Evolutionary conservation across 2,888 invertebrate genomes (phyloP).

Genomic region (Zeuzera pyrina): DNA sequence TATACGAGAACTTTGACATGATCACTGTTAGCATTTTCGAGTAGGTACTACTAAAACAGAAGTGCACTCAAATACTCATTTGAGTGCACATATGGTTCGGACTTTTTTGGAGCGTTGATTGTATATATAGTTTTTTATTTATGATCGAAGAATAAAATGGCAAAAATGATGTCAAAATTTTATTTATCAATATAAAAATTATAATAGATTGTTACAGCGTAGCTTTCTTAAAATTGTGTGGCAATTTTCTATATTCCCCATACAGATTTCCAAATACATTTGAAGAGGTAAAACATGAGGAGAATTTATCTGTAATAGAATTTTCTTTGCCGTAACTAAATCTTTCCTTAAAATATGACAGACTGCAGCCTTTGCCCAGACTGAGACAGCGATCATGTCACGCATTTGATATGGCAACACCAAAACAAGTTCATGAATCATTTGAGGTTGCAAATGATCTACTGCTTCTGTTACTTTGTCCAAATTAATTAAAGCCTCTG

Average conservation of each 20-base stretch:
- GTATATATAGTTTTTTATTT: no score
- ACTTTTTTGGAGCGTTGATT: no score
- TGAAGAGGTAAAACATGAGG: slow-evolving; percentile 63
- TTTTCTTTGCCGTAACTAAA: slow-evolving; percentile 58
- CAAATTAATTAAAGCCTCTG: slow-evolving; percentile 87
- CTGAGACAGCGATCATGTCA: slow-evolving; percentile 62
- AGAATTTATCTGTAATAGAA: slow-evolving; percentile 62
- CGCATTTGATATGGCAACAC: slow-evolving; percentile 56
- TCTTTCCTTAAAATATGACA: slow-evolving; percentile 64
- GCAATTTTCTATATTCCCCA: slow-evolving; percentile 67
- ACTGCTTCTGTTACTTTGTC: slow-evolving; percentile 89
- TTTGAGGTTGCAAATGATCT: slow-evolving; percentile 85
- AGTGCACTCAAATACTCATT: no score
- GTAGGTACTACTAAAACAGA: no score
- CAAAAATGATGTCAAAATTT: no score
- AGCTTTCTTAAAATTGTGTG: slow-evolving; percentile 59
- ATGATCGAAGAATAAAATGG: no score
- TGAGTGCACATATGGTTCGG: no score
- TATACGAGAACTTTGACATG: no score
- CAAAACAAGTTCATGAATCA: slow-evolving; percentile 70
- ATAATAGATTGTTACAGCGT: no score
- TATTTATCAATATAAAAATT: no score
- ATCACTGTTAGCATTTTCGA: no score
- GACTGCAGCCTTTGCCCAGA: slow-evolving; percentile 69
- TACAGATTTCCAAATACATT: slow-evolving; percentile 72